Percentiles rank a stretch among this genome's conserved stretches.
Conservation (phyloP, 2,888 invertebrate genomes). For the Cryptus armator region DNA sequence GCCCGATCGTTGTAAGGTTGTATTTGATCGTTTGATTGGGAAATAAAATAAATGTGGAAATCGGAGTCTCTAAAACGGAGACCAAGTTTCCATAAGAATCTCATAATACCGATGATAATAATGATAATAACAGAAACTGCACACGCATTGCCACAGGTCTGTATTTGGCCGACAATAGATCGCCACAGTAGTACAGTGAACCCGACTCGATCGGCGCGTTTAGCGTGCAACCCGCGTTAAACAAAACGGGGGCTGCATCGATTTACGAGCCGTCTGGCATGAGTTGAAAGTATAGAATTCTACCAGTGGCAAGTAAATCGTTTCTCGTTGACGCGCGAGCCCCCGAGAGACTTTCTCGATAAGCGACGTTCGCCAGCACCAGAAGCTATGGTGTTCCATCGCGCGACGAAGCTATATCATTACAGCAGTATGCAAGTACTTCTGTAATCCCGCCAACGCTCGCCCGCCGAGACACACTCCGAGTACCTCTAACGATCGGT, state of each 20-base stretch:
- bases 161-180: not conserved
- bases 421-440: conserved; percentile 45
- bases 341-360: conserved; percentile 58
- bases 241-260: conserved; percentile 19
- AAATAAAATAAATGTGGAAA: conserved; percentile 12
- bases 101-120: not conserved
- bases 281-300: conserved; percentile 53
- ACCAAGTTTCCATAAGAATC: not conserved
- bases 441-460: conserved; percentile 65
- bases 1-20: not conserved
- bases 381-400: conserved; percentile 39
- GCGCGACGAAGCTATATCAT: conserved; percentile 58
- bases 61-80: not conserved
- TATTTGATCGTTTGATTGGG: conserved; percentile 16
- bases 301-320: conserved; percentile 57
- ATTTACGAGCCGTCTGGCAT: conserved; percentile 34
- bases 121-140: not conserved
- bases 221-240: not conserved
- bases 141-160: not conserved
- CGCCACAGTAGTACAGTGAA: not conserved
- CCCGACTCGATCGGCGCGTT: conserved; percentile 6
- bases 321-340: conserved; percentile 59
- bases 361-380: conserved; percentile 12
- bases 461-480: conserved; percentile 37
- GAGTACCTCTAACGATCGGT: conserved; percentile 55